Evolutionary conservation across 2,113 vertebrate genomes (phyloP).

Genomic region (Brachypodius melanocephalos): DNA sequence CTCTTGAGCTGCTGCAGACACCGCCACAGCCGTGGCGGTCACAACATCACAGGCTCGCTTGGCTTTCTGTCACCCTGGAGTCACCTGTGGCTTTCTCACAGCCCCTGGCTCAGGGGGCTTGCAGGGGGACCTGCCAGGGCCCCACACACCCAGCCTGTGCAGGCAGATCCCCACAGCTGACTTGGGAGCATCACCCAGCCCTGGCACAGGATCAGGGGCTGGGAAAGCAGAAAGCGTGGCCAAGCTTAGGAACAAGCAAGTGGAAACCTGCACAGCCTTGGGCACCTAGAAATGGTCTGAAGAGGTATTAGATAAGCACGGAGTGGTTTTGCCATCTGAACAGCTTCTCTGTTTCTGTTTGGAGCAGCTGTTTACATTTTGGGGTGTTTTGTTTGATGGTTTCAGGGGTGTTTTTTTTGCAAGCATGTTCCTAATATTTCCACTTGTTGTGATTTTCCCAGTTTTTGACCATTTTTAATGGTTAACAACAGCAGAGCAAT

Average conservation of each 20-base stretch:
- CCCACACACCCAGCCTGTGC: background rate
- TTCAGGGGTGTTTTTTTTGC: background rate
- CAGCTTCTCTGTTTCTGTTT: background rate
- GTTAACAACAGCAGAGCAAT: background rate
- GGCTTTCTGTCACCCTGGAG: background rate
- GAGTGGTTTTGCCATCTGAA: background rate
- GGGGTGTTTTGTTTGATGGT: too few relatives aligned
- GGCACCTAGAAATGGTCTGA: background rate
- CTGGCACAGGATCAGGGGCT: background rate
- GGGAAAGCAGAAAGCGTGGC: background rate
- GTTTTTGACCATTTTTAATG: background rate
- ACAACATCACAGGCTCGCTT: rapidly evolving
- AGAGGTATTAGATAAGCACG: background rate
- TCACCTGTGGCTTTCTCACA: background rate
- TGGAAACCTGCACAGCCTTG: background rate
- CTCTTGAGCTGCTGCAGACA: background rate
- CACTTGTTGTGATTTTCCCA: background rate
- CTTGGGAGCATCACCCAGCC: background rate
- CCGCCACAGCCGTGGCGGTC: background rate
- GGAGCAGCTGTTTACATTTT: background rate
- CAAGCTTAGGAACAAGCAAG: background rate
- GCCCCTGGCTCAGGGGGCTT: rapidly evolving
- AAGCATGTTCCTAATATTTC: background rate
- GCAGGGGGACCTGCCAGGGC: background rate
- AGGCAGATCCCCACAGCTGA: background rate